Evolutionary conservation across 2,113 vertebrate species (phyloP), one percentile per base, ranked within the genome.

Genomic region (Sula dactylatra): DNA sequence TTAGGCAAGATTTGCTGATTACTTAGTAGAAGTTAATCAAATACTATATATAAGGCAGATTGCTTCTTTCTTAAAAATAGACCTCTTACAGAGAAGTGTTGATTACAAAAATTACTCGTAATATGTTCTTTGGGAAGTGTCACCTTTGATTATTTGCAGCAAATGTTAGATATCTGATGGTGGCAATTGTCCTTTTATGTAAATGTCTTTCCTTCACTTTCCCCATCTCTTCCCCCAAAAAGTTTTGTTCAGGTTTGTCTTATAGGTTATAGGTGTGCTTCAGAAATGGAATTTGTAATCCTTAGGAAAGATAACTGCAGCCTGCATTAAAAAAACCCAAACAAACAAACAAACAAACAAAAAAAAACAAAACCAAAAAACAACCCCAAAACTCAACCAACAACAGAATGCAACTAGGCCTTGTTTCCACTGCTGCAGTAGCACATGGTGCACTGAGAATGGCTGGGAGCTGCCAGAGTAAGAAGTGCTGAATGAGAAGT

Each of bases 11-110:
- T 93, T 20, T 73, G 31, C 45, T 91, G 84, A 80, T 93, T 94
- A 66, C 58, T 44, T 92, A 59, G 66, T 49, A 61, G 54, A 79
- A 85, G 54, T 94, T 90, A 90, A 91, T 91, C 44, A 95, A 76
- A 82, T 59, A 45, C 54, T 84, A 15, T 50, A 8, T 84, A 17
- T 93, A 88, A 81, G 24, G 59, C 82, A 82, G 58, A 86, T 59
- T 92, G 80, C 65, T 61, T 86, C 54, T 85, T 85, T 93, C 52
- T 92, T 95, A 84, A 89, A 93, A 90, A 89, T 15, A 84, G 77
- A 69, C n/a, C 36, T 93, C 77, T 89, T 93, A 44, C 16, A 72
- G 55, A 59, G 81, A 55, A 52, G 38, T 42, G 55, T 47, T 89
- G 84, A 95, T 95, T 94, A 64, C 80, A 76, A 42, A 86, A 97